Evolutionary conservation across 1,140 invertebrate genomes (phyloP).

Genomic region (Drosophila sproati): DNA sequence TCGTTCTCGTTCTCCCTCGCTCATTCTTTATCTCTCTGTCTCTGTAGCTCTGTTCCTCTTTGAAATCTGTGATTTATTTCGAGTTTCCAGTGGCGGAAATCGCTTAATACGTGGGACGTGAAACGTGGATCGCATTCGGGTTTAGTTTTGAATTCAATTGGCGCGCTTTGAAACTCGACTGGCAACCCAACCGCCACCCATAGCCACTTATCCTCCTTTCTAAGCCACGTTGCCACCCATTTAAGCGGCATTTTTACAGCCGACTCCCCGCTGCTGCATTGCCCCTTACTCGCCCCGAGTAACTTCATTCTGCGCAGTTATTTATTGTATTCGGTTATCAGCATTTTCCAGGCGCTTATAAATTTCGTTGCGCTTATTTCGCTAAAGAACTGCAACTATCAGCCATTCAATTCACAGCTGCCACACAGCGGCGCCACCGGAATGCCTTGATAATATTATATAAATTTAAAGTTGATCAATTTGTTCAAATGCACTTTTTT

Average conservation of each 20-base stretch:
- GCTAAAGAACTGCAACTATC: conserved; percentile 32
- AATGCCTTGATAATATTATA: too few species aligned
- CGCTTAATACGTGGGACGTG: conserved; percentile 63
- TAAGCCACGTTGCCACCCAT: conserved; percentile 7
- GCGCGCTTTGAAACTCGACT: conserved; percentile 48
- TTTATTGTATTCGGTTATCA: conserved; percentile 59
- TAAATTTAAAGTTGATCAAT: too few species aligned
- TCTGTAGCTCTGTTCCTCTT: neutral
- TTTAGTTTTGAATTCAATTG: conserved; percentile 45
- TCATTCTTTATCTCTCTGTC: neutral
- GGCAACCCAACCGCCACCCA: neutral
- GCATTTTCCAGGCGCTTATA: conserved; percentile 56
- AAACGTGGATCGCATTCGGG: conserved; percentile 35
- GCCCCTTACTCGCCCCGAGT: neutral
- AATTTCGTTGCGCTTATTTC: conserved; percentile 54
- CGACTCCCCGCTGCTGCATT: conserved; percentile 8
- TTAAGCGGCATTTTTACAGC: conserved; percentile 22
- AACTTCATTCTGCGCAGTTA: conserved; percentile 13
- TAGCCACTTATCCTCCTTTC: neutral
- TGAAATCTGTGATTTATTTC: conserved; percentile 67
- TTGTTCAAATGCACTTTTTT: neutral
- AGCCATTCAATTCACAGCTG: conserved; percentile 13
- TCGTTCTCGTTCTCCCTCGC: neutral
- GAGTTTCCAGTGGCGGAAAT: conserved; percentile 56
- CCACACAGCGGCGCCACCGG: conserved; percentile 6